Evolutionary conservation across 2,888 invertebrate species (phyloP).

Genomic region (Ennomos fuscantarius): DNA sequence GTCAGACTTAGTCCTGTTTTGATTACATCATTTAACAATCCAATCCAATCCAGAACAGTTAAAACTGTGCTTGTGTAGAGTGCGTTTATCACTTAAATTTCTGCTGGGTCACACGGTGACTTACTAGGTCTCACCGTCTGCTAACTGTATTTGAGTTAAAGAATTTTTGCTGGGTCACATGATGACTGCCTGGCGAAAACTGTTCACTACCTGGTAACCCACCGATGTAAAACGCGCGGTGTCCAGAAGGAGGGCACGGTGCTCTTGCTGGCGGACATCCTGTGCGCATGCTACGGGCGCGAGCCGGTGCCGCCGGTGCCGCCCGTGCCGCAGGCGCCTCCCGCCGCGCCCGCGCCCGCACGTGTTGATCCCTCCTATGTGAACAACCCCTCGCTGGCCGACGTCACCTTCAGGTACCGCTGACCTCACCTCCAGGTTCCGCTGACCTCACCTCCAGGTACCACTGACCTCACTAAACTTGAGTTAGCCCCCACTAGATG

Average conservation of each 20-base stretch:
- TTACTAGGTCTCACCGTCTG: too few relatives aligned
- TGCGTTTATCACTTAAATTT: too few relatives aligned
- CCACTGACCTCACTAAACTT: not conserved
- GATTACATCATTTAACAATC: too few relatives aligned
- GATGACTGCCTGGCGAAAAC: too few relatives aligned
- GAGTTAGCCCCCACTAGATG: too few relatives aligned
- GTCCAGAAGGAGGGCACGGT: slow-evolving; percentile 94
- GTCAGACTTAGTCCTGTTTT: too few relatives aligned
- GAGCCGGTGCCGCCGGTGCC: slow-evolving; percentile 90
- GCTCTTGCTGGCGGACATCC: slow-evolving; percentile 93
- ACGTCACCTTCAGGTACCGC: slow-evolving; percentile 91
- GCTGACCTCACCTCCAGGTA: slow-evolving; percentile 95
- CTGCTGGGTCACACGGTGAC: too few relatives aligned
- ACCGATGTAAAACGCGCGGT: slow-evolving; percentile 34
- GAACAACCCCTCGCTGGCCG: slow-evolving; percentile 96
- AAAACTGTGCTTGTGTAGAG: too few relatives aligned
- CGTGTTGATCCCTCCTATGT: slow-evolving; percentile 97
- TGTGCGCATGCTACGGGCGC: slow-evolving; percentile 95
- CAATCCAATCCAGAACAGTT: too few relatives aligned
- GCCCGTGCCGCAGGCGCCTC: slow-evolving; percentile 79
- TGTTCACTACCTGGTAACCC: not conserved
- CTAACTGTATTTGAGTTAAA: too few relatives aligned
- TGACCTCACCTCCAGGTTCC: too few relatives aligned
- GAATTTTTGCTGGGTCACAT: too few relatives aligned
- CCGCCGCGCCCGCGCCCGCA: slow-evolving; percentile 87